A percentile compares a stretch with the other conserved stretches of the same genome.
Conservation (phyloP, 2,113 vertebrate species). For the Pachypanchax playfairii region DNA sequence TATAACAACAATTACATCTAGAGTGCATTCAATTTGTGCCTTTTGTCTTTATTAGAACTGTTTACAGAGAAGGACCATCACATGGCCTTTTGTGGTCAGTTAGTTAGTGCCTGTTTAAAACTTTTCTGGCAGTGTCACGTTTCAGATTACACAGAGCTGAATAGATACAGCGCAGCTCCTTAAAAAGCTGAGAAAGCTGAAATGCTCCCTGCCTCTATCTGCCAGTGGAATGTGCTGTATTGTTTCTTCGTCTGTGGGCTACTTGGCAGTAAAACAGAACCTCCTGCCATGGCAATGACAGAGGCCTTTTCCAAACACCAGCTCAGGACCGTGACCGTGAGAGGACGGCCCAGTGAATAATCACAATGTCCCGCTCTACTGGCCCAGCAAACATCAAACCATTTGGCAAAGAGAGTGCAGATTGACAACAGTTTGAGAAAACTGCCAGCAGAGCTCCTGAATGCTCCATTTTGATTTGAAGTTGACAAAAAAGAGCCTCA, state of each 20-base stretch:
- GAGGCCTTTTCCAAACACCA: slow-evolving; percentile 48
- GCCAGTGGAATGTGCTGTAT: slow-evolving; percentile 73
- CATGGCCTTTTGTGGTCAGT: slow-evolving; percentile 53
- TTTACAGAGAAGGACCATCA: slow-evolving; percentile 50
- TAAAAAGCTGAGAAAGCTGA: slow-evolving; percentile 46
- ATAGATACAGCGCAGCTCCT: slow-evolving; percentile 59
- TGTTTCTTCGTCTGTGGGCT: slow-evolving; percentile 65
- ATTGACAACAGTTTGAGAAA: slow-evolving; percentile 37
- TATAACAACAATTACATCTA: too few relatives aligned
- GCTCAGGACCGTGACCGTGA: slow-evolving; percentile 56
- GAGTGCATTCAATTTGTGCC: too few relatives aligned
- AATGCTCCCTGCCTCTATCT: slow-evolving; percentile 52
- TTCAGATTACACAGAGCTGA: slow-evolving; percentile 68
- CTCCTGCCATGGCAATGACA: slow-evolving; percentile 27
- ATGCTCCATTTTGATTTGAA: slow-evolving; percentile 16
- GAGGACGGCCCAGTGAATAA: slow-evolving; percentile 57
- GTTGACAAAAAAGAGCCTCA: slow-evolving; percentile 31
- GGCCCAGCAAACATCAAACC: slow-evolving; percentile 58
- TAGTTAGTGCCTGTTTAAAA: slow-evolving; percentile 43
- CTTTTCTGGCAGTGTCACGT: slow-evolving; percentile 70
- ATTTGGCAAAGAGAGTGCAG: slow-evolving; percentile 28
- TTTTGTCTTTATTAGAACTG: slow-evolving; percentile 49
- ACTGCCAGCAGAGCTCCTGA: slow-evolving; percentile 13
- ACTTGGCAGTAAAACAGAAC: slow-evolving; percentile 61
- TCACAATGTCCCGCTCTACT: slow-evolving; percentile 57